phyloP scores from a whole-genome alignment of 2,888 invertebrate genomes.

The Clepsis dumicolana region DNA sequence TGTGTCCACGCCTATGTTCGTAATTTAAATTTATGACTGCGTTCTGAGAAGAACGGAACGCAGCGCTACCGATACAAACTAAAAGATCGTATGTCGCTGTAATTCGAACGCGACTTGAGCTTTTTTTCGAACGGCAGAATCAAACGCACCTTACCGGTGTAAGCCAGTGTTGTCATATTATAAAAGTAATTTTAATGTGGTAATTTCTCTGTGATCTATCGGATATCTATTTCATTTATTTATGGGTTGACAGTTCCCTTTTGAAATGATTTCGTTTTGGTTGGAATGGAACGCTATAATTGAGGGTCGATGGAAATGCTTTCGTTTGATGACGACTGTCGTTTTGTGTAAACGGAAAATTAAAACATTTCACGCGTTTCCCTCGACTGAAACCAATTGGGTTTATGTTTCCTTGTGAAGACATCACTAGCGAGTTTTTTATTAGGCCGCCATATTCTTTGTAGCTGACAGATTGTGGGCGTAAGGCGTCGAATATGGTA shows the following conservation, averaged over 20 bases:
- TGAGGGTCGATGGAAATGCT: constrained; percentile 12
- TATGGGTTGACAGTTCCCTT: constrained; percentile 35
- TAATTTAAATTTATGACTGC: constrained; percentile 57
- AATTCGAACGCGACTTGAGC: background rate
- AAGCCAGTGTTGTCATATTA: constrained; percentile 28
- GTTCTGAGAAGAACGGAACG: constrained; percentile 51
- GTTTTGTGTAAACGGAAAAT: constrained; percentile 6
- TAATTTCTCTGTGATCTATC: constrained; percentile 41
- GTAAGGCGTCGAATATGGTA: background rate
- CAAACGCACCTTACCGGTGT: constrained; percentile 27
- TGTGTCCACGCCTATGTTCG: constrained; percentile 58
- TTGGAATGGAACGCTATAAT: constrained; percentile 16
- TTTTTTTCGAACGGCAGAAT: background rate
- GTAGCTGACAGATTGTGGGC: background rate
- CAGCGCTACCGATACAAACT: constrained; percentile 10
- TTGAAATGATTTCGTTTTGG: constrained; percentile 34
- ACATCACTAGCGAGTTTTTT: background rate
- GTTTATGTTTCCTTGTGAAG: constrained; percentile 4
- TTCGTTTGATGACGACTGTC: constrained; percentile 24
- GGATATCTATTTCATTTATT: constrained; percentile 42
- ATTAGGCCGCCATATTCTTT: constrained; percentile 1
- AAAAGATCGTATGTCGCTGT: constrained; percentile 14
- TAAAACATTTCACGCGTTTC: constrained; percentile 10
- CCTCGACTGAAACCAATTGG: background rate
- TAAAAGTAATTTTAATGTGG: constrained; percentile 41